A percentile compares a stretch with the other conserved stretches of the same genome.
Conservation (phyloP, 2,888 invertebrate genomes). For the Gryllus longicercus region DNA sequence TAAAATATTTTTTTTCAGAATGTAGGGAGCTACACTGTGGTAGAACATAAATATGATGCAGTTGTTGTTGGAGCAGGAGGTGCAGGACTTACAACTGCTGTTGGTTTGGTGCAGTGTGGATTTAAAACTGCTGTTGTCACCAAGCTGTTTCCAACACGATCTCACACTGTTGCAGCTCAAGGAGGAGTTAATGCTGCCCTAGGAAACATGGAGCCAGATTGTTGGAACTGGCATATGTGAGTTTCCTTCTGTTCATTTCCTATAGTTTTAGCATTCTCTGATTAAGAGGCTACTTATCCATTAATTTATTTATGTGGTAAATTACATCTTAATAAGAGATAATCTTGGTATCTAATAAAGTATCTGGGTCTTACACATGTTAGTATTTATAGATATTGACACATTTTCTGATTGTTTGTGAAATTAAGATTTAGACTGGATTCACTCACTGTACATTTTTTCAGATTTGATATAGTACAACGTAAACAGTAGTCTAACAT, state of each 20-base stretch:
- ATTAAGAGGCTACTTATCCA: too few relatives aligned
- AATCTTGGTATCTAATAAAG: too few relatives aligned
- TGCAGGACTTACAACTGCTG: slow-evolving; percentile 69
- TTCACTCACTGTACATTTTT: too few relatives aligned
- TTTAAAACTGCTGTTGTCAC: slow-evolving; percentile 71
- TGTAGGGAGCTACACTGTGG: slow-evolving; percentile 41
- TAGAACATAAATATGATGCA: slow-evolving; percentile 66
- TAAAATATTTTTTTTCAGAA: background rate
- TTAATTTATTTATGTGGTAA: too few relatives aligned
- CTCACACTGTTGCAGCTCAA: slow-evolving; percentile 76
- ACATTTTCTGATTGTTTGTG: too few relatives aligned
- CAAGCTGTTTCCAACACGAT: slow-evolving; percentile 72
- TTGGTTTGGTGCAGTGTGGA: slow-evolving; percentile 66
- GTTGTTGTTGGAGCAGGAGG: slow-evolving; percentile 76
- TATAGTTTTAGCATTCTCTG: background rate
- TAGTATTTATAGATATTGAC: too few relatives aligned
- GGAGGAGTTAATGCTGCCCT: slow-evolving; percentile 78
- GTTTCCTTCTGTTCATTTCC: slow-evolving; percentile 29
- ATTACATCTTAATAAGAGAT: too few relatives aligned
- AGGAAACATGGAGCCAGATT: slow-evolving; percentile 70
- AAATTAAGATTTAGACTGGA: too few relatives aligned
- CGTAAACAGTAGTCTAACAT: too few relatives aligned
- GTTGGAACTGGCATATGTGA: slow-evolving; percentile 73
- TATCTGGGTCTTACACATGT: too few relatives aligned
- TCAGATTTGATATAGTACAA: too few relatives aligned